Evolutionary conservation across 2,797 vertebrate species (phyloP).

Genomic region (Falco biarmicus): DNA sequence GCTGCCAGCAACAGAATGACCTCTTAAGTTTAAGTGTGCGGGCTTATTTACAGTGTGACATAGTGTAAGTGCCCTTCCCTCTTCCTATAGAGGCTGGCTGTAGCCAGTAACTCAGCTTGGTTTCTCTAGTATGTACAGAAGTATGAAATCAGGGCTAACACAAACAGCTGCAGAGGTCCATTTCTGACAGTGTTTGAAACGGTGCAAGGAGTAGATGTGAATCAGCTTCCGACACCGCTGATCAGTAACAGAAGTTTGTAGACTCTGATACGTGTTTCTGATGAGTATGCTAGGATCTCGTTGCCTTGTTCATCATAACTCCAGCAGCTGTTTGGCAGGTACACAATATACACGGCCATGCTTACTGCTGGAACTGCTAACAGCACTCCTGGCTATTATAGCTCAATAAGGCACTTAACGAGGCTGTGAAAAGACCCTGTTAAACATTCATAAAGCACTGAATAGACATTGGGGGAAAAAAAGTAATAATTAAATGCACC

Average conservation of each 20-base stretch:
- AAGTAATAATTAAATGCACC: neutral
- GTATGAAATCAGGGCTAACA: neutral
- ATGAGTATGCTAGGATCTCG: neutral
- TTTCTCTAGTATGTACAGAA: neutral
- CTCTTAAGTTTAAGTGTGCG: neutral
- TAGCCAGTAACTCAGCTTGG: neutral
- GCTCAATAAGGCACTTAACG: neutral
- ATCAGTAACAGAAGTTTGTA: neutral
- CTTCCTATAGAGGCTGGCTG: neutral
- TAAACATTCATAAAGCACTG: neutral
- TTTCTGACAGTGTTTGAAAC: conserved; percentile 2
- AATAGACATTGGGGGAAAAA: neutral
- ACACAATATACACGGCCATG: accelerated
- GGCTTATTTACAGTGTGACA: neutral
- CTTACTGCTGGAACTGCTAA: neutral
- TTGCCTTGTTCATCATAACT: neutral
- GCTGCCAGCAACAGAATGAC: neutral
- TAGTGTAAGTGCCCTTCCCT: neutral
- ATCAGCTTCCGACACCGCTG: neutral
- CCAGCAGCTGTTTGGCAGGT: neutral
- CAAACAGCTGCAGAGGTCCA: neutral
- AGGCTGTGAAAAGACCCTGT: neutral
- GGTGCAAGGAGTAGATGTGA: neutral
- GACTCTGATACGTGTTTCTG: neutral
- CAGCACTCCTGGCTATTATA: neutral